Base-by-base conservation (phyloP, 2,888 invertebrate species). In the Leptopilina drosophilae region DNA sequence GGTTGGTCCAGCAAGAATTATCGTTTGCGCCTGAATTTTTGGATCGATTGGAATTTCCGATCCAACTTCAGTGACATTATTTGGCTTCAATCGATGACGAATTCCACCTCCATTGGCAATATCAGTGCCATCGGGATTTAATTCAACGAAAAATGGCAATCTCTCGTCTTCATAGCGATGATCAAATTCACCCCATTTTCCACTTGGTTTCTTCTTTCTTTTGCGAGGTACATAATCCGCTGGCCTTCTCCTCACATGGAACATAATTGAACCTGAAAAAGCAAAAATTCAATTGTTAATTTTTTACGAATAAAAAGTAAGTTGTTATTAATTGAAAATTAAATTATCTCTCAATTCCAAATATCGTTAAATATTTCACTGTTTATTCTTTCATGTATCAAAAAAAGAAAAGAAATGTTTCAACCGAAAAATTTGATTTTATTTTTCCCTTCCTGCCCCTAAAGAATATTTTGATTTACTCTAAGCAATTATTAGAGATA, bases 241-340 rank as follows among this genome's bases (percentile, higher is more conserved):
- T 86, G 98, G 97, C 90, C 98, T 95, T 91, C 98, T 94, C 90
- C 98, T 95, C 92, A 99, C 97, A 93, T 99, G 98, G 92, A 99
- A 99, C 96, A 98, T 98, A 91, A 99, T 97, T 89, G 98, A 98
- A 92, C 98, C 98, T 97, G 93, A 76, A 75, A 69, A 73, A 73
- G 7, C 26, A 26, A 12, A 20, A 65, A 33, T 4, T 3, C 5
- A 26, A n/a, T 20, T 6, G 20, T 76, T 12, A 12, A 64, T 49
- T 46, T 20, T 14, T 56, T 56, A 56, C 11, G 5, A 56, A 14
- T 56, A 2, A 14, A 12, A 56, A 56, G 5, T 42, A 67, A 67
- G 14, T 46, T 42, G n/a, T 40, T 7, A 42, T 77, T 46, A n/a
- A 69, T 33, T 20, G 12, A 6, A 14, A 3, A 12, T 15, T 7